phyloP scores from a whole-genome alignment of 2,113 vertebrate species.

The Rhynchomys soricoides region DNA sequence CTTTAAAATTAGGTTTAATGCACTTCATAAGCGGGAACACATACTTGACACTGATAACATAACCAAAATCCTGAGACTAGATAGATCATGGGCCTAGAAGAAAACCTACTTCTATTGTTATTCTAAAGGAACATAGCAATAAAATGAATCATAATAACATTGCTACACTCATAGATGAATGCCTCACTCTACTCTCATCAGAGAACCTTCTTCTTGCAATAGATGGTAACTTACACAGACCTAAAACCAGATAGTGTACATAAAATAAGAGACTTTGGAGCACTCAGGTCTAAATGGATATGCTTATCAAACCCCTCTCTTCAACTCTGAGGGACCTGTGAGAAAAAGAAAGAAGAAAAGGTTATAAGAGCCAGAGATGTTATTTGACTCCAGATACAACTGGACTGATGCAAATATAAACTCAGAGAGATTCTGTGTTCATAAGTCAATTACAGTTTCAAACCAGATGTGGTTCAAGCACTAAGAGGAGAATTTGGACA shows the following conservation, averaged over 20 bases:
- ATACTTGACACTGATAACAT: background rate
- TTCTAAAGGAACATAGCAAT: background rate
- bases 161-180: background rate
- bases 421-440: background rate
- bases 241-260: background rate
- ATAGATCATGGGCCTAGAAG: background rate
- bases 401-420: background rate
- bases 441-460: background rate
- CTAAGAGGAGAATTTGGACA: background rate
- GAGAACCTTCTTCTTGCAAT: background rate
- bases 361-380: background rate
- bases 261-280: background rate
- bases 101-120: background rate
- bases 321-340: background rate
- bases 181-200: background rate
- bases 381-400: background rate
- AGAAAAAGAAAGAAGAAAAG: background rate
- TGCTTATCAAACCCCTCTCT: background rate
- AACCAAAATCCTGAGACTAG: background rate
- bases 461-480: background rate
- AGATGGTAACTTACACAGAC: background rate
- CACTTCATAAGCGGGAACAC: background rate
- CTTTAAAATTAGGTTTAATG: background rate
- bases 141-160: background rate
- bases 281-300: background rate